Evolutionary conservation across 2,888 invertebrate genomes (phyloP).

Genomic region (Amphipoea lucens): DNA sequence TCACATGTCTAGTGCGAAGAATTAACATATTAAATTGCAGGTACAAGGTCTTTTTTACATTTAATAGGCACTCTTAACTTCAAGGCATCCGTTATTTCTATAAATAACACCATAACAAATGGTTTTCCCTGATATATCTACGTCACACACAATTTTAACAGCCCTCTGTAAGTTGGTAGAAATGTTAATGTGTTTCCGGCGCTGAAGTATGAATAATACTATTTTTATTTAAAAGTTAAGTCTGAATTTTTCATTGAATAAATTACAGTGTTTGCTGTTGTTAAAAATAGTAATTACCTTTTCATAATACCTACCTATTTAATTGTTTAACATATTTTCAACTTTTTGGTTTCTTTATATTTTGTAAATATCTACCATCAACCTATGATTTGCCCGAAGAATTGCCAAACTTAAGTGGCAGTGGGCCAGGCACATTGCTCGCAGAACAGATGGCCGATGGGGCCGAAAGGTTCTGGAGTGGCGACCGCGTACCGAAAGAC

Average conservation of each 20-base stretch:
- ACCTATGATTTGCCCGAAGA: neutral
- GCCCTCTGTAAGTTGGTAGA: constrained; percentile 29
- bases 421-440: no score
- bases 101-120: constrained; percentile 40
- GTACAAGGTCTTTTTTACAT: constrained; percentile 16
- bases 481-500: no score
- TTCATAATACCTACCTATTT: neutral
- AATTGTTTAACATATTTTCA: no score
- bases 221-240: constrained; percentile 63
- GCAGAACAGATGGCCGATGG: no score
- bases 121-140: constrained; percentile 9
- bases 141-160: constrained; percentile 38
- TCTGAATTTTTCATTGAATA: constrained; percentile 8
- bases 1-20: constrained; percentile 9
- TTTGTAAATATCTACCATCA: neutral
- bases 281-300: neutral
- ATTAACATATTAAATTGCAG: constrained; percentile 13
- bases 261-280: neutral
- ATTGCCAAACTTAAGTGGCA: no score
- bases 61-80: constrained; percentile 18
- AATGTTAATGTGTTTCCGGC: constrained; percentile 72
- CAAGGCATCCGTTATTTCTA: constrained; percentile 28
- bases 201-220: constrained; percentile 54
- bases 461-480: no score
- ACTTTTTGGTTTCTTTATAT: neutral